Conservation (phyloP, 2,113 vertebrate species). For the Calcarius ornatus region DNA sequence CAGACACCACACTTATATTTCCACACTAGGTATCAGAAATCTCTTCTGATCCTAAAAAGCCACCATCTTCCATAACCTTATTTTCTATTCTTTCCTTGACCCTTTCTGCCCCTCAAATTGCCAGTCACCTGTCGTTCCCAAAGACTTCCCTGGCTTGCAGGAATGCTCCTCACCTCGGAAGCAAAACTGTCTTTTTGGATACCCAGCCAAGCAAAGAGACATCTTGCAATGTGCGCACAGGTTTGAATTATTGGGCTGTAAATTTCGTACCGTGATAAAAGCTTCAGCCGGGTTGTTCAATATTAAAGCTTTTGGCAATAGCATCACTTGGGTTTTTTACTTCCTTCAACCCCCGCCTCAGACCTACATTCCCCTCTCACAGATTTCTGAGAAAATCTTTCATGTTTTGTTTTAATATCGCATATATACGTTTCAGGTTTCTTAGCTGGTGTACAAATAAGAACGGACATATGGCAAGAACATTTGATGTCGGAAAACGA, state of each 20-base stretch:
- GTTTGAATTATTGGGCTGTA: conserved; percentile 45
- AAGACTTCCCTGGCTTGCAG: not conserved
- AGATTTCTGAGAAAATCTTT: conserved; percentile 49
- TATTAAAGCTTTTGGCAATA: conserved; percentile 46
- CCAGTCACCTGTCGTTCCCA: not conserved
- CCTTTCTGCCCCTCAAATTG: not conserved
- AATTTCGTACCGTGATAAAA: conserved; percentile 62
- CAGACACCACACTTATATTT: not conserved
- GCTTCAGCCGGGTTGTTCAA: conserved; percentile 49
- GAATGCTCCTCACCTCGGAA: not conserved
- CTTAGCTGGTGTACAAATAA: conserved; percentile 27
- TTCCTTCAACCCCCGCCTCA: conserved; percentile 18
- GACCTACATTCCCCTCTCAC: not conserved
- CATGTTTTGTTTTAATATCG: conserved; percentile 51
- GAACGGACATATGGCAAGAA: conserved; percentile 44
- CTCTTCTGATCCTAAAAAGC: not conserved
- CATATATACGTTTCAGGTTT: conserved; percentile 45
- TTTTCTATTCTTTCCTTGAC: not conserved
- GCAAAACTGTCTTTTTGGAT: not conserved
- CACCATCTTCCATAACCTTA: not conserved
- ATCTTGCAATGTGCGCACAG: not conserved
- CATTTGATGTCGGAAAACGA: conserved; percentile 37
- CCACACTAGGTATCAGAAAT: not conserved
- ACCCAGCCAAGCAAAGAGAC: not conserved
- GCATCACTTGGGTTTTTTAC: not conserved